These are phyloP conservation scores for Crocodylus rhombifer DNA, from an alignment of 2,797 vertebrate genomes.

Conservation along the genomic window DNA sequence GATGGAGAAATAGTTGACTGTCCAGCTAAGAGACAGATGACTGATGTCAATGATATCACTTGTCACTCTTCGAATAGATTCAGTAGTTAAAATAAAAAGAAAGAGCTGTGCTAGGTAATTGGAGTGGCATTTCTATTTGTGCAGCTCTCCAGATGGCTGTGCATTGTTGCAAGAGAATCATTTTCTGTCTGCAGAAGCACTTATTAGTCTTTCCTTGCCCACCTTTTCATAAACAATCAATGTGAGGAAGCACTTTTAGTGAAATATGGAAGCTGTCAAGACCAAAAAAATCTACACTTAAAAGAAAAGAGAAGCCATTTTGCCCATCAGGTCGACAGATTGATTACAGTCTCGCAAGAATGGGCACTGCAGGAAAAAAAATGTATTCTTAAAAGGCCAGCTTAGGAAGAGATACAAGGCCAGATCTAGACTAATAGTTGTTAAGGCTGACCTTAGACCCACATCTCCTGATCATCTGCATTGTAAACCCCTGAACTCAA, in stretches of 20 bases:
- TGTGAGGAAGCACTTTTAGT: not conserved
- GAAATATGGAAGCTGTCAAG: not conserved
- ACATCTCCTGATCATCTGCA: no score
- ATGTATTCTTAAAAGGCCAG: not conserved
- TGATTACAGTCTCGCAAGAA: not conserved
- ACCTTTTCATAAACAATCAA: not conserved
- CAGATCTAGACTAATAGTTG: no score
- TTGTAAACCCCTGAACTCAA: no score
- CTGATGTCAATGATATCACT: not conserved
- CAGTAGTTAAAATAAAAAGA: not conserved
- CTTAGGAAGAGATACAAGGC: not conserved
- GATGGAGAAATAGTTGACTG: not conserved
- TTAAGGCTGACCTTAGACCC: no score
- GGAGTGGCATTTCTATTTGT: not conserved
- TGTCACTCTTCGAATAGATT: not conserved
- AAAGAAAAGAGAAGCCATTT: no score
- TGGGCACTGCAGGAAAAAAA: not conserved
- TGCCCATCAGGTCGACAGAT: not conserved
- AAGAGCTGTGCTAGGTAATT: not conserved
- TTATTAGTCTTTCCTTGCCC: not conserved
- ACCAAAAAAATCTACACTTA: not conserved
- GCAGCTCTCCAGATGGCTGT: not conserved
- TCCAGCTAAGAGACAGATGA: not conserved
- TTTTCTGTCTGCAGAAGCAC: not conserved
- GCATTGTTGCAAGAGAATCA: not conserved